Conservation (phyloP, 2,113 vertebrate genomes). For the Coptodon bakossiorum region DNA sequence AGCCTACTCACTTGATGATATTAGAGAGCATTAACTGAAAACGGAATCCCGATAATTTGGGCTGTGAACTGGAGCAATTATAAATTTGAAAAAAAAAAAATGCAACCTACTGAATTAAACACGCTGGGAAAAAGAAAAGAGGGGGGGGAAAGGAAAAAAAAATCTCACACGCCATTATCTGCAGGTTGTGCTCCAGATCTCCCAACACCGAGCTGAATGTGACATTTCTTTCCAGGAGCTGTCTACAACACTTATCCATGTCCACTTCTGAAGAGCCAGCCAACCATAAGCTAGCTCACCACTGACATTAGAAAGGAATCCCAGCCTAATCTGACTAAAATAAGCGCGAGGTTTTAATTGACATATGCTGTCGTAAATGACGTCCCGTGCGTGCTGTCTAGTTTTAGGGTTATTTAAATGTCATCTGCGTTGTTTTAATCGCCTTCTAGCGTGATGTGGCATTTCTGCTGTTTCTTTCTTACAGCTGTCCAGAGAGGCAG, state of each 20-base stretch:
- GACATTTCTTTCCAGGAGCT: neutral
- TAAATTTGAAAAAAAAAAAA: neutral
- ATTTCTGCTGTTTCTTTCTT: neutral
- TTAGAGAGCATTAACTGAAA: neutral
- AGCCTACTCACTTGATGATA: neutral
- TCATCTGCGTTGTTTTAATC: neutral
- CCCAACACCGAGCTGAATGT: neutral
- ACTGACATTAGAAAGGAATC: neutral
- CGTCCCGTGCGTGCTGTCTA: neutral
- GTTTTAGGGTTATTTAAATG: neutral
- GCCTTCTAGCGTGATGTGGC: neutral
- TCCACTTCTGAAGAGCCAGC: neutral
- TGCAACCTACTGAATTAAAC: neutral
- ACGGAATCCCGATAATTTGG: neutral
- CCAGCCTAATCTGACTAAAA: neutral
- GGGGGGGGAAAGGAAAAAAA: fast-evolving
- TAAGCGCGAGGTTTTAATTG: neutral
- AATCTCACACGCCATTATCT: neutral
- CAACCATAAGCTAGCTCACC: neutral
- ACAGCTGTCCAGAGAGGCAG: slow-evolving; percentile 94
- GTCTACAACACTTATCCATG: neutral
- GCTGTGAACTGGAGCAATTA: neutral
- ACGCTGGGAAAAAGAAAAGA: neutral
- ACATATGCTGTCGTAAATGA: neutral
- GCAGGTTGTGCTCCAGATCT: neutral